phyloP scores from a whole-genome alignment of 2,888 invertebrate species.

The Heliconius ethilla region DNA sequence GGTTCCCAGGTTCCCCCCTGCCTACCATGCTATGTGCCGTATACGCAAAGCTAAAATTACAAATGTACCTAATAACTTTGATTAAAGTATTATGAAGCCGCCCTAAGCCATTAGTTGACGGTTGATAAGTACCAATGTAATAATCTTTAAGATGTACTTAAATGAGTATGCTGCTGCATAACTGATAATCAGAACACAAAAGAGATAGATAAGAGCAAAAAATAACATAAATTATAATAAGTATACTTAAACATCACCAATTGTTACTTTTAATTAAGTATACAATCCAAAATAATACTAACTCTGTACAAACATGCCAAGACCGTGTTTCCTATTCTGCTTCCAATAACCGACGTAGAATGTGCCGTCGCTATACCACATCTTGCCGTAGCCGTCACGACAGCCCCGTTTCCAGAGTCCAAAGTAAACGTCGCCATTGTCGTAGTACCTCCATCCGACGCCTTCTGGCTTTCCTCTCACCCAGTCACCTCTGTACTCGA shows the following conservation, averaged over 20 bases:
- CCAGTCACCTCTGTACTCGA: conserved; percentile 84
- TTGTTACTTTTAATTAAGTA: background rate
- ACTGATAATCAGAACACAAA: background rate
- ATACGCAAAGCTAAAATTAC: no score
- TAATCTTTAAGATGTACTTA: background rate
- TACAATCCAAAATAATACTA: conserved; percentile 15
- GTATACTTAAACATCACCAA: background rate
- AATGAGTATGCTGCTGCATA: background rate
- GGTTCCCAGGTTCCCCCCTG: no score
- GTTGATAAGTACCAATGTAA: background rate
- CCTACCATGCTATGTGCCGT: no score
- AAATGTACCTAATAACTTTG: no score
- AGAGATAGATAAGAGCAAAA: background rate
- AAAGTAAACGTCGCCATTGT: conserved; percentile 82
- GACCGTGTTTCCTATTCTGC: conserved; percentile 70
- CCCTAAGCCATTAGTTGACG: background rate
- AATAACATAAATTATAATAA: background rate
- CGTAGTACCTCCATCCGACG: conserved; percentile 80
- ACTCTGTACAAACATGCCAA: conserved; percentile 81
- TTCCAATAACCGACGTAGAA: conserved; percentile 85
- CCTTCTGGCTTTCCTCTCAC: conserved; percentile 81
- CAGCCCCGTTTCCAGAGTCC: conserved; percentile 79
- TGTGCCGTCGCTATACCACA: conserved; percentile 83
- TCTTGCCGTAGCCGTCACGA: conserved; percentile 82
- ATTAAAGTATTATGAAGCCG: background rate